These are phyloP conservation scores for Lutjanus erythropterus DNA, from an alignment of 2,113 vertebrate genomes.

Conservation along the genomic window DNA sequence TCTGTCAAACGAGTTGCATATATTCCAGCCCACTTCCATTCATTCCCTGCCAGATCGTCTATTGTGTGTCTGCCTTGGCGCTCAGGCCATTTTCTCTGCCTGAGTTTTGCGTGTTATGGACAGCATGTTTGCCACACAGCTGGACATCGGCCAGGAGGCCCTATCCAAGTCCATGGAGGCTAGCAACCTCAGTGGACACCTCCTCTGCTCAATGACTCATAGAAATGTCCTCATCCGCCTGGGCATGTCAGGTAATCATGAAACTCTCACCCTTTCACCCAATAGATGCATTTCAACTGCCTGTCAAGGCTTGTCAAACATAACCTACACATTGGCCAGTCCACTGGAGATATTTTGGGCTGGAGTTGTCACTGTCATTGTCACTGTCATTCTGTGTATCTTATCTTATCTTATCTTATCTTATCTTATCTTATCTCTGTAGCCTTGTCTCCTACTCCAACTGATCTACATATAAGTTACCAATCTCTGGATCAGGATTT, in stretches of 20 bases:
- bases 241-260: slow-evolving; percentile 8
- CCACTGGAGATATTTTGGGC: not conserved
- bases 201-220: not conserved
- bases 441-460: not conserved
- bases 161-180: too few relatives aligned
- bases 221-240: not conserved
- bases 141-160: not conserved
- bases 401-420: too few relatives aligned
- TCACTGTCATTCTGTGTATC: not conserved
- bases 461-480: not conserved
- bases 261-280: not conserved
- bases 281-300: not conserved
- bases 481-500: not conserved
- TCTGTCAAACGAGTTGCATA: not conserved
- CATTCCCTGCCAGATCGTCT: not conserved
- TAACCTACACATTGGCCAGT: not conserved
- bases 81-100: not conserved
- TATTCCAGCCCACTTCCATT: not conserved
- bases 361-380: not conserved
- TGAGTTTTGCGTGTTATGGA: not conserved
- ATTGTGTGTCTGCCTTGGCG: not conserved
- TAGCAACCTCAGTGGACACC: not conserved
- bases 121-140: not conserved
- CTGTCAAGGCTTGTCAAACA: not conserved
- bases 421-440: too few relatives aligned